Evolutionary conservation across 2,113 vertebrate species (phyloP).

Genomic region (Pongo abelii): DNA sequence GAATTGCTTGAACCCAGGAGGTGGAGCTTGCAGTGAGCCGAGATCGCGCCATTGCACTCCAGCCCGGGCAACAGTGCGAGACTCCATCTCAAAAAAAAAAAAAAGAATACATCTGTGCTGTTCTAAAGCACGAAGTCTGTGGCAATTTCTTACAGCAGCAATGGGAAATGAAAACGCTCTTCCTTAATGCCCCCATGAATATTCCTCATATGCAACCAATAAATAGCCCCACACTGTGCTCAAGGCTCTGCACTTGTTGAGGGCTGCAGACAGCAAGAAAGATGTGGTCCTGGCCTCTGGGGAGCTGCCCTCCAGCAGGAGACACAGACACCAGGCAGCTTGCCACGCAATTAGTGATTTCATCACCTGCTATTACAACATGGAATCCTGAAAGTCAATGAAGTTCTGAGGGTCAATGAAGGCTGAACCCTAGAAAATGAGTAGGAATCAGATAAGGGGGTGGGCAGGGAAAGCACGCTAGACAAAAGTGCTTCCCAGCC

Average conservation of each 20-base stretch:
- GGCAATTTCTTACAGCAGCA: neutral
- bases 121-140: neutral
- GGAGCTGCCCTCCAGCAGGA: neutral
- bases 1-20: no score
- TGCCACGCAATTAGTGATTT: neutral
- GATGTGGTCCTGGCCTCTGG: neutral
- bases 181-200: neutral
- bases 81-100: no score
- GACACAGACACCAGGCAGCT: neutral
- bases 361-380: neutral
- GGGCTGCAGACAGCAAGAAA: neutral
- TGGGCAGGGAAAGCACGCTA: neutral
- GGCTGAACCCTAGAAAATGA: neutral
- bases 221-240: no score
- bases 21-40: no score
- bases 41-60: no score
- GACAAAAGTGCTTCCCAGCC: neutral
- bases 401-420: neutral
- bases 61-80: no score
- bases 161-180: neutral
- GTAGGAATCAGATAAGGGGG: neutral
- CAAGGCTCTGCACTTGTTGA: neutral
- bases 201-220: neutral
- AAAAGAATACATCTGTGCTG: neutral
- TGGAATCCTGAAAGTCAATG: neutral